Evolutionary conservation across 2,888 invertebrate species (phyloP), one percentile per base, ranked within the genome.

Genomic region (Cryptus viduatorius): DNA sequence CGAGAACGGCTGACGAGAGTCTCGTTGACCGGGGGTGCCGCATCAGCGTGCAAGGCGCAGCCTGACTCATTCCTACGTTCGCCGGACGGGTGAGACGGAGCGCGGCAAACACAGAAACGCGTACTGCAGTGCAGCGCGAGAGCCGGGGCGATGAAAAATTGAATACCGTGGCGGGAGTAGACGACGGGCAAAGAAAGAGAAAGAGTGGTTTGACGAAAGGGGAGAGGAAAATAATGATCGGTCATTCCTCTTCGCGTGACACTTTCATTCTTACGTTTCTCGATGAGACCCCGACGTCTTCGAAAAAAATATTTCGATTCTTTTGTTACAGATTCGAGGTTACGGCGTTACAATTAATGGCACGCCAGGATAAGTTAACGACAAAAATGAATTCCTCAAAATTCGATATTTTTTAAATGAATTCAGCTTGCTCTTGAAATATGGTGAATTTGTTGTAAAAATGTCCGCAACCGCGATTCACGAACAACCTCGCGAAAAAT

Each of bases 201-300:
- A 46, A 37, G 71, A 29, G 59, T 65, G 69, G 59, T 59, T 72
- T 71, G 80, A 79, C 64, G 79, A 76, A 72, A 75, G 53, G 24
- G 42, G 65, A 78, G 75, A 67, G 82, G 46, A 67, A 79, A 72
- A 85, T 82, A 82, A 85, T 82, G 82, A 85, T 85, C 82, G 82
- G 76, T 79, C 85, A 85, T 85, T 85, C 72, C 79, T 85, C 82
- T 85, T 79, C 53, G 48, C 79, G 76, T 79, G 85, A 84, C 84
- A 84, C 76, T 79, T 79, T 67, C 50, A 8, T 56, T 77, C 71
- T 68, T 61, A 53, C 53, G 50, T 61, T 46, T 44, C 59, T n/a
- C 79, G 65, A 72, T 68, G 72, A 79, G 24, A 8, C 4, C 5
- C 4, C 65, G 29, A 14, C 14, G 79, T 65, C 75, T 79, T 82